Base-by-base conservation (phyloP, 2,888 invertebrate species). In the Luffia ferchaultella region DNA sequence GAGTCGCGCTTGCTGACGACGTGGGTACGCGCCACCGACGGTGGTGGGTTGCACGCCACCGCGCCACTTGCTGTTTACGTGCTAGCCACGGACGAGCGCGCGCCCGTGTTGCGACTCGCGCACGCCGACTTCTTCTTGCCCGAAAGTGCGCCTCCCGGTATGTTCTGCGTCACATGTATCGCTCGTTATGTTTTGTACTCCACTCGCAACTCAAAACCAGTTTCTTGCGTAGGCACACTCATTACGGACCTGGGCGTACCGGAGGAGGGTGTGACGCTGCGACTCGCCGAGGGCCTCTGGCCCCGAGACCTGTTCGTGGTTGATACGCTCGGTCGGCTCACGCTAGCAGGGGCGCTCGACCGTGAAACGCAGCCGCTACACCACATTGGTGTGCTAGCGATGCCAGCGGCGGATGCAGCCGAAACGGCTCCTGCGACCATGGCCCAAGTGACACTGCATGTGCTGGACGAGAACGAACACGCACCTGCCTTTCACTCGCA, bases 401-500 rank as follows among this genome's bases (percentile, higher is more conserved):
- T 17, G 2, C 20, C 16, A 7, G 46, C 20, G 20, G 92, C 91
- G 0, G 88, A 92, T 66, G 92, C 91, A 0, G 86, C 88, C 58
- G 87, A 89, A 9, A 90, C 89, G 58, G 93, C 93, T 15, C 87
- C 92, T 1, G 91, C 90, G 17, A 87, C 89, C 9, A 79, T 92
- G 58, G 87, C 90, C 16, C 88, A 89, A 72, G 89, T 96, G 53
- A 85, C 87, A 2, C 82, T 97, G 51, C 90, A 92, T 74, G 91
- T 97, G 52, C 86, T 93, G 55, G 97, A 97, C 71, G 92, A 93
- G 57, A 97, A 97, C 73, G 96, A 97, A 73, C 93, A 96, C 73
- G 88, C 89, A 48, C 97, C 97, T 0, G 84, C 87, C 57, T 96
- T 97, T 73, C 94, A 96, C 71, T 93, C 92, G 63, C 89, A 88